phyloP scores from a whole-genome alignment of 2,888 invertebrate genomes.

The Osedax fenrisi region DNA sequence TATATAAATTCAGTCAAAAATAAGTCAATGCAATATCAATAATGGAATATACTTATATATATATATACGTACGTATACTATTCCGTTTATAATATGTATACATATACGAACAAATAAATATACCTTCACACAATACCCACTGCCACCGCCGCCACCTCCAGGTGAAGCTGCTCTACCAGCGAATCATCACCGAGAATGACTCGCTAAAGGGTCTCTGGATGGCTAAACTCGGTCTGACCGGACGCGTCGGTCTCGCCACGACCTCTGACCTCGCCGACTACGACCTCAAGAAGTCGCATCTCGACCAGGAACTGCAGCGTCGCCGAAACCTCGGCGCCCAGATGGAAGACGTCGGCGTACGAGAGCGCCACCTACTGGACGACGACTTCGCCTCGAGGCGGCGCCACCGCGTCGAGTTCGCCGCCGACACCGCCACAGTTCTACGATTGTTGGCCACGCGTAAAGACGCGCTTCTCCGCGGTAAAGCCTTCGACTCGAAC shows the following conservation, averaged over 20 bases:
- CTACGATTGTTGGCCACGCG: slow-evolving; percentile 39
- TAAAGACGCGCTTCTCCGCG: slow-evolving; percentile 39
- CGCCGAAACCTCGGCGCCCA: slow-evolving; percentile 42
- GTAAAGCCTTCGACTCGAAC: neutral
- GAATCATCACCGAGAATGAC: slow-evolving; percentile 44
- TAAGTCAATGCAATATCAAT: too few relatives aligned
- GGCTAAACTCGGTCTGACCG: slow-evolving; percentile 46
- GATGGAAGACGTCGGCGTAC: slow-evolving; percentile 39
- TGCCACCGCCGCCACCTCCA: too few relatives aligned
- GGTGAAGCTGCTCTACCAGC: slow-evolving; percentile 46
- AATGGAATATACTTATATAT: too few relatives aligned
- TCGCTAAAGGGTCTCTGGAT: slow-evolving; percentile 48
- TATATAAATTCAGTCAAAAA: too few relatives aligned
- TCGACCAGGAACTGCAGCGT: slow-evolving; percentile 44
- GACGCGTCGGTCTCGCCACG: slow-evolving; percentile 42
- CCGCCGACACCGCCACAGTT: slow-evolving; percentile 41
- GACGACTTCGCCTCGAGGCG: neutral
- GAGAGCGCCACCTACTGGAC: slow-evolving; percentile 33
- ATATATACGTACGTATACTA: too few relatives aligned
- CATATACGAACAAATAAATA: too few relatives aligned
- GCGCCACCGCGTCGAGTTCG: neutral
- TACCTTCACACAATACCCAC: too few relatives aligned
- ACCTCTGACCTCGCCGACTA: slow-evolving; percentile 42
- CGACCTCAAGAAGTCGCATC: slow-evolving; percentile 40
- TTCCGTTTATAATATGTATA: too few relatives aligned